Base-by-base conservation (phyloP, 2,113 vertebrate species). In the Lophura nycthemera region DNA sequence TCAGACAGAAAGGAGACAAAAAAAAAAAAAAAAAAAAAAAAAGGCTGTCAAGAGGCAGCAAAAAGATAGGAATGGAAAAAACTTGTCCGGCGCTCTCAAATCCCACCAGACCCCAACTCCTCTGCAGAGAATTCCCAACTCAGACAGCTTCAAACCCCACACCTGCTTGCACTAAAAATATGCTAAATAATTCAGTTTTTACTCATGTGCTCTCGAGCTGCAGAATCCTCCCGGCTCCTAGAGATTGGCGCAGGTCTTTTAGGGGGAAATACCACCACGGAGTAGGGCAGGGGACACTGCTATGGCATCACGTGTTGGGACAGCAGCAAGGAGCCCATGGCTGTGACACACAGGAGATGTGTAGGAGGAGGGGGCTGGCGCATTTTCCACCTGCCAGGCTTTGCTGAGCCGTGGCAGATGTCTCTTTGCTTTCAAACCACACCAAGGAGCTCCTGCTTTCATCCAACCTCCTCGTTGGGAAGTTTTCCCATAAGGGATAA, bases 171-270 rank as follows among this genome's bases (percentile, higher is more conserved):
- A 19, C 86, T 81, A 42, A 50, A 70, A 89, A 61, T 74, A 4
- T n/a, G 75, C 42, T 94, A 81, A 95, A 95, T 95, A 88, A 96
- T 94, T 94, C 91, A 96, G 89, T 10, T 65, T 21, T 29, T 0
- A n/a, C 83, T 88, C 16, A 1, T 56, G 56, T 50, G 61, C 76
- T 86, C 81, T 8, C 3, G 1, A 81, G 86, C 88, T 22, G 48
- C 34, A 16, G 63, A 79, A 50, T 10, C 25, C 43, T 60, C 66
- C 50, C 1, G 2, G 82, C 81, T 89, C 82, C 52, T 3, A 8
- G 1, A 34, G 86, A 47, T 54, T 18, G 2, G 24, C 21, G 56
- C 0, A n/a, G 1, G 72, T 18, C 4, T 30, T 34, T 27, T 13
- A 6, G 7, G 38, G 32, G 32, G 56, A 61, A 50, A 76, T 7